phyloP scores from a whole-genome alignment of 2,113 vertebrate species.

The Euleptes europaea region DNA sequence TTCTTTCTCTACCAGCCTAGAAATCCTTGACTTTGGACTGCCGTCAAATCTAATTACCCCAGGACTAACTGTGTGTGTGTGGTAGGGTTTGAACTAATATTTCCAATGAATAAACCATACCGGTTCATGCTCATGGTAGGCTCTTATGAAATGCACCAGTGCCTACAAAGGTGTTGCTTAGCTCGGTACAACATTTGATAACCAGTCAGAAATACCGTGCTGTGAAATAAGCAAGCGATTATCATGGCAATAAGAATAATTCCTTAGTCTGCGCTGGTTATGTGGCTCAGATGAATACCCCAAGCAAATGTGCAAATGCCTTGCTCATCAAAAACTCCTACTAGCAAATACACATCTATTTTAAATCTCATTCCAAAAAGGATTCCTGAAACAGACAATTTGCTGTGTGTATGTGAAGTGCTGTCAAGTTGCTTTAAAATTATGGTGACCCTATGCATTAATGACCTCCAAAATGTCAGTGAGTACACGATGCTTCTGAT shows the following conservation, averaged over 20 bases:
- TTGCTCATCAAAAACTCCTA: neutral
- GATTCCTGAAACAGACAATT: too few relatives aligned
- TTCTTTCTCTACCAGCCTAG: neutral
- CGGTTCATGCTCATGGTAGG: neutral
- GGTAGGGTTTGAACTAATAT: neutral
- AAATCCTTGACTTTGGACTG: neutral
- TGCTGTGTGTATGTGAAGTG: too few relatives aligned
- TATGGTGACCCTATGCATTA: too few relatives aligned
- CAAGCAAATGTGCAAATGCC: neutral
- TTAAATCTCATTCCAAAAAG: neutral
- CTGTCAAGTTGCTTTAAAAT: too few relatives aligned
- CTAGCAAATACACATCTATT: neutral
- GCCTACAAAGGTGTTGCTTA: neutral
- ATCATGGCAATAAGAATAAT: neutral
- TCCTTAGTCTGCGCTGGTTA: neutral
- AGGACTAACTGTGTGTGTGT: too few relatives aligned
- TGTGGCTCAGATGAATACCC: neutral
- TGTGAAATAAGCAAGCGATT: neutral
- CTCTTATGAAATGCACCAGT: neutral
- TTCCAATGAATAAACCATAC: neutral
- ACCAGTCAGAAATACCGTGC: neutral
- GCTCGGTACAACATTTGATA: neutral
- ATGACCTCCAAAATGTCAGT: too few relatives aligned
- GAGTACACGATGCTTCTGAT: too few relatives aligned
- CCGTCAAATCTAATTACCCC: neutral